Conservation (phyloP, 2,797 vertebrate genomes). For the Sebastes aleutianus region DNA sequence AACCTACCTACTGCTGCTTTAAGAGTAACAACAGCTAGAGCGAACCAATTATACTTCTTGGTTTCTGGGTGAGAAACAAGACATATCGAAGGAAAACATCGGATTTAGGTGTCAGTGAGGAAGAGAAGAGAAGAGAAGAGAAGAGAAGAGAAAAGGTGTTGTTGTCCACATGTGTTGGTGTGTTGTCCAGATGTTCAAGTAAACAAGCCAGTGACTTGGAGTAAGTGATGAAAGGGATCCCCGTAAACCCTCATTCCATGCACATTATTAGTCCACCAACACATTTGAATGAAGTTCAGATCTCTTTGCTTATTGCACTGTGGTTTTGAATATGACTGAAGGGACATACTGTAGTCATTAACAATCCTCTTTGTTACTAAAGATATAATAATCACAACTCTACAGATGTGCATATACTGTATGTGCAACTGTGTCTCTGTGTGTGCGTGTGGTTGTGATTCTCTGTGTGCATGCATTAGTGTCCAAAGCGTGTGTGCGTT, state of each 20-base stretch:
- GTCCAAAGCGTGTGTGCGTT: not conserved
- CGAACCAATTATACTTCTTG: not conserved
- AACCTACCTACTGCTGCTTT: not conserved
- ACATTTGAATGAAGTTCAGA: not conserved
- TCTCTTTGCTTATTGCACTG: not conserved
- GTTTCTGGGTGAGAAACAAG: not conserved
- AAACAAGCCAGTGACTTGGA: conserved; percentile 55
- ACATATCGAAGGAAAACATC: not conserved
- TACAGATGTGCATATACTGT: not conserved
- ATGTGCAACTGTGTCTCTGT: not conserved
- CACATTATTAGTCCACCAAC: not conserved
- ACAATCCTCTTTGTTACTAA: not conserved
- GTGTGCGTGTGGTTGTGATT: not conserved
- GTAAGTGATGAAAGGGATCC: conserved; percentile 17
- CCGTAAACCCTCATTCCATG: conserved; percentile 7
- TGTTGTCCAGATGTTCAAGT: conserved; percentile 70
- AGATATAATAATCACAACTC: not conserved
- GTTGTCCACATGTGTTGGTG: conserved; percentile 25
- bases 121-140: not conserved
- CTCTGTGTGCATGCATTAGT: not conserved
- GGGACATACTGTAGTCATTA: not conserved
- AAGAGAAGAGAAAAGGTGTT: not conserved
- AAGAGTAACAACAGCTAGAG: not conserved
- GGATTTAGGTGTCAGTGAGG: not conserved
- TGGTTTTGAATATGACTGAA: not conserved